These are phyloP conservation scores for Saccostrea cuccullata DNA, from an alignment of 1,140 invertebrate species.

Conservation along the genomic window DNA sequence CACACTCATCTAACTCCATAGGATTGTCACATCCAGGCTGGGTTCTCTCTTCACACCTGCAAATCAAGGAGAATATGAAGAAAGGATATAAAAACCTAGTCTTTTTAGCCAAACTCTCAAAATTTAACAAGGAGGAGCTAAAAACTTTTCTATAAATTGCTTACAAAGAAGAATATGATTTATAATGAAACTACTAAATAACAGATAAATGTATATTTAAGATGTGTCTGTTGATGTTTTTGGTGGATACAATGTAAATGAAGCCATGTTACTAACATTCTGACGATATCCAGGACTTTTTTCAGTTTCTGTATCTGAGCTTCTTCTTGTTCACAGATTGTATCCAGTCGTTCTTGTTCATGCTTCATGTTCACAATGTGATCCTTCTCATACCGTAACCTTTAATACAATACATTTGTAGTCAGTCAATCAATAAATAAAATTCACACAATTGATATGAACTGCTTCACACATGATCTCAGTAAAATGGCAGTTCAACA, in stretches of 20 bases:
- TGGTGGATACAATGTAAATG: no score
- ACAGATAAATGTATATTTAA: no score
- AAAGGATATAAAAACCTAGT: no score
- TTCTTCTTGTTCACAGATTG: slow-evolving; percentile 87
- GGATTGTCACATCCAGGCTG: slow-evolving; percentile 68
- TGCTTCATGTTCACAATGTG: slow-evolving; percentile 87
- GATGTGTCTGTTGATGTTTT: no score
- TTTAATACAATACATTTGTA: slow-evolving; percentile 47
- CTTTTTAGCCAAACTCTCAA: no score
- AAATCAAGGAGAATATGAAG: not conserved
- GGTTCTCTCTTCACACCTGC: slow-evolving; percentile 72
- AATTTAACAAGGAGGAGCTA: no score
- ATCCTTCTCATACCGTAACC: slow-evolving; percentile 86
- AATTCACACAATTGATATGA: no score
- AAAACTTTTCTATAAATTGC: no score
- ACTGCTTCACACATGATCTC: no score
- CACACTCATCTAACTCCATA: slow-evolving; percentile 86
- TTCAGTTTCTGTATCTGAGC: slow-evolving; percentile 87
- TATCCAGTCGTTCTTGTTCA: slow-evolving; percentile 87
- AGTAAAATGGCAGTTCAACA: no score
- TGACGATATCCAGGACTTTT: slow-evolving; percentile 83
- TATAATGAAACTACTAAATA: no score
- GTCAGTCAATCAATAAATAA: not conserved
- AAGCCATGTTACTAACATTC: not conserved
- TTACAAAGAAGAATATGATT: no score